Base-by-base conservation (phyloP, 2,888 invertebrate genomes). In the Lochmaea crataegi region DNA sequence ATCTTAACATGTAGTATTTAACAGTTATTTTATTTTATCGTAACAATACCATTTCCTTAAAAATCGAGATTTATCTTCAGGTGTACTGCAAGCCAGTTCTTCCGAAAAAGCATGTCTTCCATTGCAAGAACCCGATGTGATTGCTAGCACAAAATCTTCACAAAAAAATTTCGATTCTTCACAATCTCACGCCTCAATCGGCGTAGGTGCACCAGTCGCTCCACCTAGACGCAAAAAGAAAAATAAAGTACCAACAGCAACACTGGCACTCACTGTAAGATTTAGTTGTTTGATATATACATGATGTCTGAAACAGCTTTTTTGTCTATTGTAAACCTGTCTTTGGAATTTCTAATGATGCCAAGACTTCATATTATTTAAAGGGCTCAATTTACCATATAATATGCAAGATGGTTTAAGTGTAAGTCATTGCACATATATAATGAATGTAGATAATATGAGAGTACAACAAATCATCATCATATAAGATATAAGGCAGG, bases 121-220 rank as follows among this genome's bases (percentile, higher is more conserved):
- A 64, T 88, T 92, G 85, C 92, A 92, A 84, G 96, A 96, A 87
- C 97, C 97, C 2, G 97, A 97, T 88, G 95, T 97, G 82, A 96
- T 97, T 80, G 95, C 96, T 73, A 97, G 96, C 88, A 95, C 96
- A 76, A 97, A 96, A 84, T 88, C 92, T 72, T 87, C 87, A 65
- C 88, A 77, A 87, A 88, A 84, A 85, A 72, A 58, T 67, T 72
- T 74, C 67, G 78, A 75, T 67, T 69, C 58, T 65, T 60, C 72
- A 66, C 71, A 70, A 42, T 22, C 69, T 76, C 74, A 79, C 79
- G 42, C 78, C 66, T 26, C 73, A n/a, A 57, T 67, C 60, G 69
- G 80, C 65, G 79, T 81, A 78, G 86, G 85, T 75, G 84, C 85
- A 48, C 93, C 94, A 4, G 88, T 94, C 53, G 92, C 96, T 69